Evolutionary conservation across 2,888 invertebrate species (phyloP).

Genomic region (Tetheella fluctuosa): DNA sequence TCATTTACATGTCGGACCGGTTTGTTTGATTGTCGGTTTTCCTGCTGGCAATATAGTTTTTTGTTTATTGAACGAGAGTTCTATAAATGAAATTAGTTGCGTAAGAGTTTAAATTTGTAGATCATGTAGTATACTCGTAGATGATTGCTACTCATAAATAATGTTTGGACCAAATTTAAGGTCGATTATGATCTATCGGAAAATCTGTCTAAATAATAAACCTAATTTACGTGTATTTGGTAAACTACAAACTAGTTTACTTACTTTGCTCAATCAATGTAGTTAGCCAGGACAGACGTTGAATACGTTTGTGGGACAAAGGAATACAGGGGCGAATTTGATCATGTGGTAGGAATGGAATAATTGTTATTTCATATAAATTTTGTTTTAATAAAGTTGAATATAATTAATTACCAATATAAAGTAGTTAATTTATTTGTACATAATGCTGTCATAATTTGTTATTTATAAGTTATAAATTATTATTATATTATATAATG

Average conservation of each 20-base stretch:
- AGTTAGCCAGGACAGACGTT: too few species aligned
- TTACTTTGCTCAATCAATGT: too few species aligned
- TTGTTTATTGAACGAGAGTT: conserved; percentile 32
- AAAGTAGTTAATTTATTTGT: neutral
- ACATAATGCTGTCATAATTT: neutral
- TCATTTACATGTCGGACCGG: conserved; percentile 40
- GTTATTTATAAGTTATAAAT: neutral
- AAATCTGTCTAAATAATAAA: too few species aligned
- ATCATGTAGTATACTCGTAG: neutral
- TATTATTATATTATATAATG: neutral
- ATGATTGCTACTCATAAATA: neutral
- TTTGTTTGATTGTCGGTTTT: conserved; percentile 44
- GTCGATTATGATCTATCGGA: too few species aligned
- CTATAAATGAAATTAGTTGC: conserved; percentile 31
- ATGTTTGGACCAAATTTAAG: too few species aligned
- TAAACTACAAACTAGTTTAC: too few species aligned
- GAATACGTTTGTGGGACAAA: too few species aligned
- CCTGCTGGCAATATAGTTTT: conserved; percentile 35
- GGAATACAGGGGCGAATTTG: too few species aligned
- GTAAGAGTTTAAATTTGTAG: neutral
- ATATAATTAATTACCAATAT: neutral
- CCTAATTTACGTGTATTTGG: too few species aligned
- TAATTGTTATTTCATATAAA: too few species aligned
- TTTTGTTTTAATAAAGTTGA: too few species aligned
- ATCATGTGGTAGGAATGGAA: too few species aligned